Percentiles rank a stretch among this genome's conserved stretches.
These are phyloP conservation scores for Agelas oroides DNA, from an alignment of 37 sponge, comb jelly and placozoan species.

Conservation along the genomic window DNA sequence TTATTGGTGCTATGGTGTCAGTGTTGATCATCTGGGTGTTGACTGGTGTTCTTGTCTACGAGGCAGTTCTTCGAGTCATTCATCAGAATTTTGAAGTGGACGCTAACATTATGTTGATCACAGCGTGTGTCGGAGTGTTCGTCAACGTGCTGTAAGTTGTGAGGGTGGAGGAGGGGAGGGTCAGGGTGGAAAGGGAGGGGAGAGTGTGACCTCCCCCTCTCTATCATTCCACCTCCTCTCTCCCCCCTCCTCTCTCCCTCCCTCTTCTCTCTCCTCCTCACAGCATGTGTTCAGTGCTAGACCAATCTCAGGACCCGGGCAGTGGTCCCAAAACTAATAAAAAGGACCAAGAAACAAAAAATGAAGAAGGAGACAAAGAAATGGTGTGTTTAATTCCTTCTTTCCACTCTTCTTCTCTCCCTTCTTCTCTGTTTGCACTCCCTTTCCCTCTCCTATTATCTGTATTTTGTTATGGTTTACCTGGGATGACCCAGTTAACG, in stretches of 20 bases:
- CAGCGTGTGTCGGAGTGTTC: slow-evolving; percentile 86
- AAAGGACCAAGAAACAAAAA: slow-evolving; percentile 39
- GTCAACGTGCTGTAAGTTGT: slow-evolving; percentile 95
- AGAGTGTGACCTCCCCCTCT: slow-evolving; percentile 6
- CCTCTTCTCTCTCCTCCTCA: too few species aligned
- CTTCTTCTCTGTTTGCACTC: too few species aligned
- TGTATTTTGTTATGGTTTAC: too few species aligned
- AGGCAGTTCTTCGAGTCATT: slow-evolving; percentile 82
- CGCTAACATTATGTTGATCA: slow-evolving; percentile 96
- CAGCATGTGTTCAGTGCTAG: slow-evolving; percentile 79
- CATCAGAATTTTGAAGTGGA: slow-evolving; percentile 74
- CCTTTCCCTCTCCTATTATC: too few species aligned
- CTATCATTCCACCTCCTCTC: neutral
- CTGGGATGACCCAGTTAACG: too few species aligned
- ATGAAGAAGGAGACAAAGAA: too few species aligned
- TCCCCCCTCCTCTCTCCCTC: neutral
- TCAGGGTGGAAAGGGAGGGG: too few species aligned
- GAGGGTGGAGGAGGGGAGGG: neutral
- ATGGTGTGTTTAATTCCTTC: neutral
- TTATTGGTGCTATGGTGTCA: slow-evolving; percentile 91
- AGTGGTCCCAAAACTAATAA: slow-evolving; percentile 66
- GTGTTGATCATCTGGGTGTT: slow-evolving; percentile 97
- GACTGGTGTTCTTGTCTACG: slow-evolving; percentile 94
- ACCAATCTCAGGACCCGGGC: slow-evolving; percentile 81
- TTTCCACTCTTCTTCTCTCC: too few species aligned